A percentile compares a stretch with the other conserved stretches of the same genome.
These are phyloP conservation scores for Torymus auratus DNA, from an alignment of 2,888 invertebrate genomes.

Conservation along the genomic window DNA sequence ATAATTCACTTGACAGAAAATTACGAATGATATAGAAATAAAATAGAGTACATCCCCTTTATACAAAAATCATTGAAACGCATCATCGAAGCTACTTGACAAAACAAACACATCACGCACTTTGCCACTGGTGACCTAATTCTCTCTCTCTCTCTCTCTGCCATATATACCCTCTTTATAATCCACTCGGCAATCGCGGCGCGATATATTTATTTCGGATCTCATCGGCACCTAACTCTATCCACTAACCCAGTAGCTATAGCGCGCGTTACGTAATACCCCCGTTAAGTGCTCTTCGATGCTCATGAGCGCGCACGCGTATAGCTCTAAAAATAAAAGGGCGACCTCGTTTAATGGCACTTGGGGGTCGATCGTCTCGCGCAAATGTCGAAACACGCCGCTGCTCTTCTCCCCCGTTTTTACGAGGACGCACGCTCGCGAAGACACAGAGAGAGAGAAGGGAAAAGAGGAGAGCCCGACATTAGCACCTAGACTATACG, in stretches of 20 bases:
- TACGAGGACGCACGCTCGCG: conserved; percentile 46
- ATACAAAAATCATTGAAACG: too few species aligned
- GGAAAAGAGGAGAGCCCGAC: conserved; percentile 21
- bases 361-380: conserved; percentile 51
- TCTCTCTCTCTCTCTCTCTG: too few species aligned
- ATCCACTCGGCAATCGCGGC: too few species aligned
- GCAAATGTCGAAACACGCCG: conserved; percentile 45
- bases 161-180: too few species aligned
- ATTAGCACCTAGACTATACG: conserved; percentile 54
- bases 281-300: conserved; percentile 35
- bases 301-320: not conserved
- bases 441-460: conserved; percentile 9
- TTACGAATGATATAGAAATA: too few species aligned
- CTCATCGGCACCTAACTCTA: too few species aligned
- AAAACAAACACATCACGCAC: not conserved
- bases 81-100: too few species aligned
- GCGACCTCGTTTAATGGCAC: conserved; percentile 51
- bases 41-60: too few species aligned
- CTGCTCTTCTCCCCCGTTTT: conserved; percentile 23
- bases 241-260: too few species aligned
- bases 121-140: too few species aligned
- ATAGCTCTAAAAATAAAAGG: conserved; percentile 55
- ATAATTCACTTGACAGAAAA: too few species aligned
- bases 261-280: conserved; percentile 16
- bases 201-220: too few species aligned